Conservation (phyloP, 2,888 invertebrate species). For the Pyrocoelia pectoralis region DNA sequence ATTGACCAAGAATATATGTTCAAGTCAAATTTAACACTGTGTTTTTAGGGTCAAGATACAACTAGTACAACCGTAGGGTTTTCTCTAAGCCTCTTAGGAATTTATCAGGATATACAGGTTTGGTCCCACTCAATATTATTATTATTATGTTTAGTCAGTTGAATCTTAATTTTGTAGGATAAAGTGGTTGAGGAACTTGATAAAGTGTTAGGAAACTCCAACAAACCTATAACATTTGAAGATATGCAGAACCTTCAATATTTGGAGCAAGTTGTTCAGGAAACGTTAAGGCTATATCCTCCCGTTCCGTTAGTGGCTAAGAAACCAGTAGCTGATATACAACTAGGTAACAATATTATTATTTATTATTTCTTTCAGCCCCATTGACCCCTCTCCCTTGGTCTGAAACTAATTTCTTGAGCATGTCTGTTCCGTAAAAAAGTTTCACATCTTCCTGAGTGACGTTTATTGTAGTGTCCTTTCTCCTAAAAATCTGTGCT, state of each 20-base stretch:
- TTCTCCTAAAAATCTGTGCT: too few relatives aligned
- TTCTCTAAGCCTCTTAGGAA: constrained; percentile 41
- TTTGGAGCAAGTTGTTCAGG: constrained; percentile 48
- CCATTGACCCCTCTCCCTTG: too few relatives aligned
- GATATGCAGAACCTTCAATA: constrained; percentile 44
- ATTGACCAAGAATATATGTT: too few relatives aligned
- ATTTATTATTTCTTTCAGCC: too few relatives aligned
- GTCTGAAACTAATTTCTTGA: too few relatives aligned
- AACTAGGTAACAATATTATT: constrained; percentile 29
- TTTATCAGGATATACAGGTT: constrained; percentile 40
- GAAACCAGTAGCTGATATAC: constrained; percentile 39
- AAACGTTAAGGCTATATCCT: constrained; percentile 48
- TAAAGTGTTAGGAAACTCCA: constrained; percentile 39
- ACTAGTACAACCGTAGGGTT: constrained; percentile 43
- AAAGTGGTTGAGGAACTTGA: constrained; percentile 35
- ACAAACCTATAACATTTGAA: constrained; percentile 42
- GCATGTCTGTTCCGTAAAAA: too few relatives aligned
- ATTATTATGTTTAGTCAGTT: too few relatives aligned
- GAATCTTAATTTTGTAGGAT: too few relatives aligned
- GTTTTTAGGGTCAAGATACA: constrained; percentile 45
- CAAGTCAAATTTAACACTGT: too few relatives aligned
- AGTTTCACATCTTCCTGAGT: too few relatives aligned
- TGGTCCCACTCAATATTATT: too few relatives aligned
- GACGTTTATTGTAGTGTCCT: too few relatives aligned
- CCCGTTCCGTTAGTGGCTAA: constrained; percentile 41